Evolutionary conservation across 2,888 invertebrate species (phyloP), one percentile per base, ranked within the genome.

Genomic region (Dicyrtoma fusca): DNA sequence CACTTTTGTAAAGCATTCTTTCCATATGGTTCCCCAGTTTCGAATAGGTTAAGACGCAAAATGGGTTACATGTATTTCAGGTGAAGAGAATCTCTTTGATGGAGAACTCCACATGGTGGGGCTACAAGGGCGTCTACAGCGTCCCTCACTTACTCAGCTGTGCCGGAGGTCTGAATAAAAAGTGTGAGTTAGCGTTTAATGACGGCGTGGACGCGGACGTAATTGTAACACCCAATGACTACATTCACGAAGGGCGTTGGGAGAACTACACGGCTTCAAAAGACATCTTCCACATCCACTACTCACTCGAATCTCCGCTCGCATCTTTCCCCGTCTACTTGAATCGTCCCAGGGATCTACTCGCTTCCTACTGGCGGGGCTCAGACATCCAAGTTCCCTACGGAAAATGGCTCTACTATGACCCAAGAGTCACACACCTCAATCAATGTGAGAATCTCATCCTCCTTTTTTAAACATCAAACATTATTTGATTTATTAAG

Each of bases 251-350:
- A 1, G 2, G 1, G 4, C 2, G 6, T n/a, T n/a, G n/a, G n/a
- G n/a, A n/a, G n/a, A n/a, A 5, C 17, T n/a, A 42, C 61, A 5
- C 1, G n/a, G 61, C 42, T 13, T 10, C n/a, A 5, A 14, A 42
- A 1, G 19, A 61, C 1, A 47, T 21, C 19, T 6, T 11, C 4
- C 34, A 75, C 65, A 73, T 78, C 70, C 72, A 76, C 62, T 77
- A 76, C 66, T 75, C 77, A 49, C 63, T 78, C n/a, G 78, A 78
- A 59, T 78, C 78, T 49, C 78, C 78, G 13, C 75, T 74, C 51
- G 76, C 75, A 57, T 76, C 77, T 0, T 42, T 42, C 1, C 69
- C 62, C 21, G 75, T 73, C 34, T 25, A 26, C 11, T 72, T 78
- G 34, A n/a, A 23, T 8, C 23, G 75, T 34, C 23, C 17, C 17